Evolutionary conservation across 2,113 vertebrate genomes (phyloP).

Genomic region (Peromyscus leucopus): DNA sequence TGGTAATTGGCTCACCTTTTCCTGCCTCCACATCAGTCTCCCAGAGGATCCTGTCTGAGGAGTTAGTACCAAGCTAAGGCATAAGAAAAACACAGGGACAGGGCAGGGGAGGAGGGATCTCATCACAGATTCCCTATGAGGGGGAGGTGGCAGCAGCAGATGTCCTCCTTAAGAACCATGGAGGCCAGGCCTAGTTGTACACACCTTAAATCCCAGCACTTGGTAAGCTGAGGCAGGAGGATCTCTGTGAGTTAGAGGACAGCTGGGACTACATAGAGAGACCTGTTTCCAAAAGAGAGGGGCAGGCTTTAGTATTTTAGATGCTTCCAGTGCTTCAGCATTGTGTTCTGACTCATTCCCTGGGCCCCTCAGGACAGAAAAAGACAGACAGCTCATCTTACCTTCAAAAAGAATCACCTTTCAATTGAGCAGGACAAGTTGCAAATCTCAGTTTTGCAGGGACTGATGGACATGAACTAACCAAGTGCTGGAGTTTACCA

Average conservation of each 20-base stretch:
- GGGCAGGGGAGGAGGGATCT: accelerated
- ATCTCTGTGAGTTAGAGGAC: neutral
- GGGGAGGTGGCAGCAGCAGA: neutral
- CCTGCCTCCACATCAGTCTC: neutral
- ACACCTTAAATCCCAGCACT: neutral
- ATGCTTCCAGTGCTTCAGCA: neutral
- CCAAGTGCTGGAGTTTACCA: conserved; percentile 62
- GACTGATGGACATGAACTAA: conserved; percentile 76
- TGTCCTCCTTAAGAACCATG: neutral
- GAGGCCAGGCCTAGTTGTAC: no score
- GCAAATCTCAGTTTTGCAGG: neutral
- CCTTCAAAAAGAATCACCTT: neutral
- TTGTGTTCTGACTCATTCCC: neutral
- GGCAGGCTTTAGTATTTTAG: neutral
- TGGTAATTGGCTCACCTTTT: neutral
- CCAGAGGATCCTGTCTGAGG: neutral
- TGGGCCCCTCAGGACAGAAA: neutral
- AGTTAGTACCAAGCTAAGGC: neutral
- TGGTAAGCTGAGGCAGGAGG: neutral
- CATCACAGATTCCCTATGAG: neutral
- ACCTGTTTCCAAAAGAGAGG: neutral
- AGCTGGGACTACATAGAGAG: neutral
- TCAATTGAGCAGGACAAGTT: neutral
- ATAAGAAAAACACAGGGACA: neutral
- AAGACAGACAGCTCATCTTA: neutral